Evolutionary conservation across 2,113 vertebrate genomes (phyloP).

Genomic region (Lutjanus erythropterus): DNA sequence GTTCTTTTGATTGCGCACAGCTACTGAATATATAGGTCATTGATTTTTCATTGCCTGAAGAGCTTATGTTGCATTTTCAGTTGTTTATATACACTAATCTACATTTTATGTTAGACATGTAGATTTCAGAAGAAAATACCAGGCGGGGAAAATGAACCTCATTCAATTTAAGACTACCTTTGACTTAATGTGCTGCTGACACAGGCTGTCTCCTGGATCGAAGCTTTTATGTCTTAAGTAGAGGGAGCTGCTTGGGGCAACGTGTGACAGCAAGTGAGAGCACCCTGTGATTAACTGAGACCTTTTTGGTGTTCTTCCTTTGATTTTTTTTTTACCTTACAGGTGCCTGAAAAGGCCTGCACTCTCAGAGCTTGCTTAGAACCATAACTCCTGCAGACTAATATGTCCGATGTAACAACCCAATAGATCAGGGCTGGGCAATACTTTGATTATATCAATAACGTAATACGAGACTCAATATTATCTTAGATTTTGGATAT

Average conservation of each 20-base stretch:
- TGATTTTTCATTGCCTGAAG: background rate
- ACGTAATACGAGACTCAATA: too few relatives aligned
- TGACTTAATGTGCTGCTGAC: conserved; percentile 42
- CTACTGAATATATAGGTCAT: conserved; percentile 18
- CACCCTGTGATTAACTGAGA: conserved; percentile 71
- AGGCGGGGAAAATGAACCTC: too few relatives aligned
- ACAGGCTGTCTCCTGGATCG: conserved; percentile 23
- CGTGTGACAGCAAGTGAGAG: conserved; percentile 50
- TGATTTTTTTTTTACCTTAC: conserved; percentile 66
- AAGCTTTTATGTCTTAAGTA: conserved; percentile 65
- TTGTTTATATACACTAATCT: conserved; percentile 21
- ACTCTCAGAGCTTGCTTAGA: conserved; percentile 12
- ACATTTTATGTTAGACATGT: conserved; percentile 13
- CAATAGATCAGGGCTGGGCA: too few relatives aligned
- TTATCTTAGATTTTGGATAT: too few relatives aligned
- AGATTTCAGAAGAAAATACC: too few relatives aligned
- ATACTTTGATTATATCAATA: too few relatives aligned
- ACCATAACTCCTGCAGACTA: conserved; percentile 3
- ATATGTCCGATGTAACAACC: conserved; percentile 9
- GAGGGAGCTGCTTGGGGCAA: conserved; percentile 59
- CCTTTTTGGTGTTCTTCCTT: conserved; percentile 61
- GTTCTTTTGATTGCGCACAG: background rate
- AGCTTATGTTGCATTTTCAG: conserved; percentile 6
- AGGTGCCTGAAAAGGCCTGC: conserved; percentile 51
- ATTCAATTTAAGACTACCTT: too few relatives aligned